Percentiles rank a stretch among this genome's conserved stretches.
Evolutionary conservation across 2,113 vertebrate species (phyloP).

Genomic region (Leucosticte australis): DNA sequence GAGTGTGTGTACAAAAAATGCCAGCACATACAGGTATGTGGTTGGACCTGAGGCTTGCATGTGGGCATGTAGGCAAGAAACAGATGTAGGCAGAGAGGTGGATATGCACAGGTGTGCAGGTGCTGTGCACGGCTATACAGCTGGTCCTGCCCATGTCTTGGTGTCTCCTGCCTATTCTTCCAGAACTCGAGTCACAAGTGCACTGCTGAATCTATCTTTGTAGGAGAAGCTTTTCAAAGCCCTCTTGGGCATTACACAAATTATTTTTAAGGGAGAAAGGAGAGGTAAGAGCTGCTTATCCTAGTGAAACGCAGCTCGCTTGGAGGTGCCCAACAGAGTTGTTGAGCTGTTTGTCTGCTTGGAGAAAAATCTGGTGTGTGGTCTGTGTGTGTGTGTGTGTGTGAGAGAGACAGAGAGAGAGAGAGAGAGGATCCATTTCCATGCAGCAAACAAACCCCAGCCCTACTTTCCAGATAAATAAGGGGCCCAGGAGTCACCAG

Average conservation of each 20-base stretch:
- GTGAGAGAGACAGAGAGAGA: no score
- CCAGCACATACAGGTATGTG: background rate
- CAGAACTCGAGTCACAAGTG: background rate
- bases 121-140: background rate
- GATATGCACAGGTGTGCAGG: background rate
- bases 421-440: background rate
- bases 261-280: background rate
- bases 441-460: background rate
- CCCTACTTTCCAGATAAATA: background rate
- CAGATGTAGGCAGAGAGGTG: background rate
- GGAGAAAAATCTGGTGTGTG: background rate
- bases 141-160: background rate
- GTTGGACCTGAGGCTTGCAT: background rate
- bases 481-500: background rate
- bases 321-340: background rate
- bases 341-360: background rate
- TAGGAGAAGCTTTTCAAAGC: background rate
- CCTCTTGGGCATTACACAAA: background rate
- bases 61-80: background rate
- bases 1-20: rapidly evolving
- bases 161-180: background rate
- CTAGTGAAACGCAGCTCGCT: background rate
- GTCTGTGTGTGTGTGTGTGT: rapidly evolving
- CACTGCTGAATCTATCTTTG: background rate
- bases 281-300: background rate